These are phyloP conservation scores for Lagopus leucura DNA, from an alignment of 2,113 vertebrate species.

Conservation along the genomic window DNA sequence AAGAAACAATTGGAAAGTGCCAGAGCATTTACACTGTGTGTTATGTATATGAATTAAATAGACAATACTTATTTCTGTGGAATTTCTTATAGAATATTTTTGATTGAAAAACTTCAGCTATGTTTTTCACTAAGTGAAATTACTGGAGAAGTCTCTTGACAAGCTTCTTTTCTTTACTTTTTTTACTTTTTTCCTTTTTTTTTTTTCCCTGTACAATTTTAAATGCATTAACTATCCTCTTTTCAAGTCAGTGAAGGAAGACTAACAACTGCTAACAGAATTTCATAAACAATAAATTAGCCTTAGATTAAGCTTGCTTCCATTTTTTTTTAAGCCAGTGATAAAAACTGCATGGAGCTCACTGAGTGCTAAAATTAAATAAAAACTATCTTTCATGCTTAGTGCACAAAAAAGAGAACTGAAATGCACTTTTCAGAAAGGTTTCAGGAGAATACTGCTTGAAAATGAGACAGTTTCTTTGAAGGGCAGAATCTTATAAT, in stretches of 20 bases:
- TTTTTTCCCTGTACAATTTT: slow-evolving; percentile 21
- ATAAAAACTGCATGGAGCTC: not conserved
- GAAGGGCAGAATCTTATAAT: not conserved
- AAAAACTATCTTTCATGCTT: slow-evolving; percentile 18
- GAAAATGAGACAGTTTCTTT: not conserved
- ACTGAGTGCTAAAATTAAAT: slow-evolving; percentile 20
- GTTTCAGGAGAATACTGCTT: not conserved
- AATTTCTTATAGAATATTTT: not conserved
- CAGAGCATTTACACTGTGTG: not conserved
- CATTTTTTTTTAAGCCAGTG: not conserved
- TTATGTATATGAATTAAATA: slow-evolving; percentile 27
- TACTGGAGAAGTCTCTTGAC: not conserved
- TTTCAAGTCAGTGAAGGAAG: slow-evolving; percentile 27
- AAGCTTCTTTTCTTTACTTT: not conserved
- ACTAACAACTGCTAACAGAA: slow-evolving; percentile 46
- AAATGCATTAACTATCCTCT: slow-evolving; percentile 9
- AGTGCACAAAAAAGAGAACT: not conserved
- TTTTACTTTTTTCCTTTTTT: not conserved
- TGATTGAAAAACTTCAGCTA: slow-evolving; percentile 31
- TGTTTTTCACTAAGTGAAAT: slow-evolving; percentile 26
- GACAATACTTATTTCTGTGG: slow-evolving; percentile 28
- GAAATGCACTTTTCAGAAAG: not conserved
- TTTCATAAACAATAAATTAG: slow-evolving; percentile 61
- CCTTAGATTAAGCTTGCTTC: slow-evolving; percentile 41
- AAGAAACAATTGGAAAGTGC: slow-evolving; percentile 19